Evolutionary conservation across 2,113 vertebrate genomes (phyloP), one percentile per base, ranked within the genome.

Genomic region (Aegotheles bennettii): DNA sequence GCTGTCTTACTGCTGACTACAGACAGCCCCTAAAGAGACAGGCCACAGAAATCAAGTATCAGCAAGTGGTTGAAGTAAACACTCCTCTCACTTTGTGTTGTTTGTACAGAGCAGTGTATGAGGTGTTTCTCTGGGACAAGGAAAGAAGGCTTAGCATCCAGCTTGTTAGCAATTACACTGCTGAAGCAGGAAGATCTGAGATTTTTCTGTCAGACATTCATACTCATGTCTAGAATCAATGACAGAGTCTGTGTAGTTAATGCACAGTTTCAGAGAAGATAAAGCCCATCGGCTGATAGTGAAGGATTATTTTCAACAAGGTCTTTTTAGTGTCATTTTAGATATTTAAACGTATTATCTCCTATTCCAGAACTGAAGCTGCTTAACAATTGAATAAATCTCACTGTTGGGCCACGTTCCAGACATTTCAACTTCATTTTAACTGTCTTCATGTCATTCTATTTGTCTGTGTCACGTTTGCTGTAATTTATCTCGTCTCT

Each of bases 161-260:
- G 9, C 47, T 84, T 91, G 65, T 79, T 69, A 76, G 84, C 78
- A 87, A 7, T 78, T 91, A 51, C 60, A 15, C 47, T 76, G 60
- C 29, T 8, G 7, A 78, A 70, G 73, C 57, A 54, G 56, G 26
- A 56, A 82, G 56, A 64, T 38, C 64, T 71, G 77, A 78, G 69
- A 81, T 79, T 82, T 86, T 96, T 87, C 77, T 89, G 56, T 87
- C 69, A 71, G 68, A 87, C 93, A 69, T 76, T 90, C 53, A 87
- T 56, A 61, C 25, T 74, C 14, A 0, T 67, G 28, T 79, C 84
- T 75, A 85, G 87, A 96, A 85, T 82, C 61, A 38, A 13, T 10
- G 3, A 80, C 1, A 1, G 68, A 68, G n/a, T 60, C 63, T 89
- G 35, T 69, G 54, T 60, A 73, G 57, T 82, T 71, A 60, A 57